Conservation (phyloP, 2,888 invertebrate species). For the Mellilla xanthometata region DNA sequence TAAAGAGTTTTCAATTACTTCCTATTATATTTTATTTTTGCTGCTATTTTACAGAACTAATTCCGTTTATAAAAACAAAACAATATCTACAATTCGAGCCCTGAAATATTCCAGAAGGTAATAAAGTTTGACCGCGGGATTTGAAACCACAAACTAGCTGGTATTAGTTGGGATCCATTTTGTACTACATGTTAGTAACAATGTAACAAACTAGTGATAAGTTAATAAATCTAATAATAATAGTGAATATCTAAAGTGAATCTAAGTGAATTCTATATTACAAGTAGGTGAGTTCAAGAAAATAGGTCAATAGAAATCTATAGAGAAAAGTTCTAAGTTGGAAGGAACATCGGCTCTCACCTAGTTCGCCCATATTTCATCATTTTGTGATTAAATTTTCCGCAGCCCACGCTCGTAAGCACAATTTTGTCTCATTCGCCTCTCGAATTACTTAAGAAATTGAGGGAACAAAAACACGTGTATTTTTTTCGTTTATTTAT, state of each 20-base stretch:
- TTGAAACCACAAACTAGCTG: too few species aligned
- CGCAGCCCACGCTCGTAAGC: slow-evolving; percentile 2
- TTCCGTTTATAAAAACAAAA: too few species aligned
- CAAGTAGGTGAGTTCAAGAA: slow-evolving; percentile 17
- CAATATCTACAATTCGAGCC: too few species aligned
- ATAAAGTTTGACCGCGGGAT: too few species aligned
- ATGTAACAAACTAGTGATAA: too few species aligned
- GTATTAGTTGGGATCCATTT: too few species aligned
- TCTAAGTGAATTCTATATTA: not conserved
- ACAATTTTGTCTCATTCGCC: slow-evolving; percentile 10
- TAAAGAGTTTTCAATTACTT: not conserved
- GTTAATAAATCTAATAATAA: too few species aligned
- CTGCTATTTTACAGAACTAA: too few species aligned
- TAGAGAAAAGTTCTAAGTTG: slow-evolving; percentile 40
- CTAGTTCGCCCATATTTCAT: slow-evolving; percentile 32
- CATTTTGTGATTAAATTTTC: slow-evolving; percentile 27
- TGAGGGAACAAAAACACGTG: slow-evolving; percentile 10
- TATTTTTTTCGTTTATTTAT: slow-evolving; percentile 19
- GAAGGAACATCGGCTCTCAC: slow-evolving; percentile 39
- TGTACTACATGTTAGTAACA: too few species aligned
- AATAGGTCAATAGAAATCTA: slow-evolving; percentile 49
- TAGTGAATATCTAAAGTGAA: too few species aligned
- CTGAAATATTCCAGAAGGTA: too few species aligned
- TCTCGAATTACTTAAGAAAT: not conserved
- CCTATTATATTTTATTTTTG: too few species aligned